These are phyloP conservation scores for Drosophila navojoa DNA, from an alignment of 1,140 invertebrate genomes.

Conservation along the genomic window DNA sequence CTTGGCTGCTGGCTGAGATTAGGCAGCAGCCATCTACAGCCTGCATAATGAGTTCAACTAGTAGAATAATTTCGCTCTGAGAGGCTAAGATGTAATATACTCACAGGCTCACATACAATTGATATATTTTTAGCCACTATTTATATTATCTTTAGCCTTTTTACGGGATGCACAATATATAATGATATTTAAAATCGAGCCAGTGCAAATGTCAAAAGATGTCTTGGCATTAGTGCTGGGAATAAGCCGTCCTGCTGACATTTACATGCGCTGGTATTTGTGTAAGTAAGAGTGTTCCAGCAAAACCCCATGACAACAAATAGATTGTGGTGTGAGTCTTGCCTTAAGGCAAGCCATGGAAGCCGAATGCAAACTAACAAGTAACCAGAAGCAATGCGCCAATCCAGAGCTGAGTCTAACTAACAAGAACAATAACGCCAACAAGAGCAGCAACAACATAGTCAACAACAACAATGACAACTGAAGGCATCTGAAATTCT, in stretches of 20 bases:
- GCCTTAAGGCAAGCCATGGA: conserved; percentile 62
- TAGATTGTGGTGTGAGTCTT: conserved; percentile 32
- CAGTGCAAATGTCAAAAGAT: background rate
- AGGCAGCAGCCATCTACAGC: too few relatives aligned
- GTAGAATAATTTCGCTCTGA: too few relatives aligned
- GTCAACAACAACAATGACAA: conserved; percentile 18
- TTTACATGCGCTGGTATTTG: conserved; percentile 5
- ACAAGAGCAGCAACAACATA: conserved; percentile 7
- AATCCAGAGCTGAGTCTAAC: conserved; percentile 29
- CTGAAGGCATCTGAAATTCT: conserved; percentile 73
- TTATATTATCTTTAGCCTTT: too few relatives aligned
- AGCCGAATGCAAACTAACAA: conserved; percentile 76
- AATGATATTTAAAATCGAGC: background rate
- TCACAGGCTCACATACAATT: background rate
- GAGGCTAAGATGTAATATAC: background rate
- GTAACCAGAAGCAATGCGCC: conserved; percentile 30
- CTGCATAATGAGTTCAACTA: background rate
- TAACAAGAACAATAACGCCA: conserved; percentile 9
- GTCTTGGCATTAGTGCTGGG: background rate
- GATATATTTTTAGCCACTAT: background rate
- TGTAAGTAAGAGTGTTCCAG: conserved; percentile 48
- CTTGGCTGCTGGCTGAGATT: background rate
- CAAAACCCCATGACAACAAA: conserved; percentile 62
- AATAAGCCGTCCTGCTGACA: background rate
- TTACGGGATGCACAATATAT: background rate